Evolutionary conservation across 1,140 invertebrate genomes (phyloP), one percentile per base, ranked within the genome.

Genomic region (Calosoma granatense): DNA sequence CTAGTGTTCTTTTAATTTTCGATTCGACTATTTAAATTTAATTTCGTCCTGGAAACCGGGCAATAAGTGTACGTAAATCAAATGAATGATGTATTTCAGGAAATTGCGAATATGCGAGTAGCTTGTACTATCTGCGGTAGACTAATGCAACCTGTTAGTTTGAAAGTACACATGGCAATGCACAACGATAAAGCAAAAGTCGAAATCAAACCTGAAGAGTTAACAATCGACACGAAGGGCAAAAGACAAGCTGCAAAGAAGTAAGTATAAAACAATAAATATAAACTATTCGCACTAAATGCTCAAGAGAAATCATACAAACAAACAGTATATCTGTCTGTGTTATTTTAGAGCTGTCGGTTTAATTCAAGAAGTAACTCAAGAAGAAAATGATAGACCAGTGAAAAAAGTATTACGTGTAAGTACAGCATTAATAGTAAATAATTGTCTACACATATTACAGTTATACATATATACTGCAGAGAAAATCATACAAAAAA

Each of bases 71-170:
- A n/a, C n/a, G n/a, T n/a, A n/a, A n/a, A n/a, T n/a, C n/a, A n/a
- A n/a, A n/a, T n/a, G n/a, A n/a, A n/a, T n/a, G n/a, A 57, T 63
- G 43, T 20, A 30, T 65, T 66, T 19, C 60, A 81, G 75, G 81
- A 84, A 67, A 71, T 68, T 15, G 68, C 76, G 36, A 66, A 70
- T 20, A 67, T 77, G 19, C 74, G 78, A 66, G 66, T 71, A 2
- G 58, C 65, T 22, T 85, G 83, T 65, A 64, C 76, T 0, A 64
- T 81, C 47, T 86, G 84, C 61, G 60, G 71, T 1, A 69, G 70
- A 51, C 67, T 72, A 60, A 76, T 81, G 63, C 74, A 82, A 65
- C 79, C 79, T 20, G 74, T 78, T 20, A 83, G 82, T 55, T 67
- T 82, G 60, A 70, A 70, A 56, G 72, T 76, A 56, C 81, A 84